These are phyloP conservation scores for Istiophorus platypterus DNA, from an alignment of 2,113 vertebrate genomes.

Conservation along the genomic window DNA sequence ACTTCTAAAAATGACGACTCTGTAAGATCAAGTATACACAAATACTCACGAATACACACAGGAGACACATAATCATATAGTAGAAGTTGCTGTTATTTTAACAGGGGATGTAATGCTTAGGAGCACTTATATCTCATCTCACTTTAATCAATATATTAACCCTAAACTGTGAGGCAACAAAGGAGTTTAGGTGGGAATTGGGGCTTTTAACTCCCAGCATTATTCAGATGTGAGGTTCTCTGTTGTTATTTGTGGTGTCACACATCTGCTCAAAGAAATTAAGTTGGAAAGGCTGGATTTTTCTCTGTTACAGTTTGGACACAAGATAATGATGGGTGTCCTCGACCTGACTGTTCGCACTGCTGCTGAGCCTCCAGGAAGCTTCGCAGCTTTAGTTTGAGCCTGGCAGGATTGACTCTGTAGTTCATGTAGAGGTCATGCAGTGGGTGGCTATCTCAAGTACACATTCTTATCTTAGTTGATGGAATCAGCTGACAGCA, in stretches of 20 bases:
- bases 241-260: not conserved
- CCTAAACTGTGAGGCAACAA: not conserved
- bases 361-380: constrained; percentile 33
- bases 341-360: constrained; percentile 34
- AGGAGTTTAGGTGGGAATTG: not conserved
- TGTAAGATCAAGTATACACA: constrained; percentile 80
- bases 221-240: constrained; percentile 7
- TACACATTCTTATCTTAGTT: constrained; percentile 45
- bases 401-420: constrained; percentile 22
- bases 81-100: not conserved
- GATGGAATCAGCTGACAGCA: constrained; percentile 30
- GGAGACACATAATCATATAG: not conserved
- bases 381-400: constrained; percentile 48
- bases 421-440: constrained; percentile 57
- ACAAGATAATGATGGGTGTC: not conserved
- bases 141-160: not conserved
- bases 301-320: not conserved
- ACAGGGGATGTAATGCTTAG: not conserved
- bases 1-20: constrained; percentile 89
- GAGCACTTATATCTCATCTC: not conserved
- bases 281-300: not conserved
- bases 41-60: not conserved
- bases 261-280: not conserved
- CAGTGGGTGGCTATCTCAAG: constrained; percentile 58
- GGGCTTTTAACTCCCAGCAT: not conserved